Evolutionary conservation across 2,888 invertebrate species (phyloP).

Genomic region (Sisyra terminalis): DNA sequence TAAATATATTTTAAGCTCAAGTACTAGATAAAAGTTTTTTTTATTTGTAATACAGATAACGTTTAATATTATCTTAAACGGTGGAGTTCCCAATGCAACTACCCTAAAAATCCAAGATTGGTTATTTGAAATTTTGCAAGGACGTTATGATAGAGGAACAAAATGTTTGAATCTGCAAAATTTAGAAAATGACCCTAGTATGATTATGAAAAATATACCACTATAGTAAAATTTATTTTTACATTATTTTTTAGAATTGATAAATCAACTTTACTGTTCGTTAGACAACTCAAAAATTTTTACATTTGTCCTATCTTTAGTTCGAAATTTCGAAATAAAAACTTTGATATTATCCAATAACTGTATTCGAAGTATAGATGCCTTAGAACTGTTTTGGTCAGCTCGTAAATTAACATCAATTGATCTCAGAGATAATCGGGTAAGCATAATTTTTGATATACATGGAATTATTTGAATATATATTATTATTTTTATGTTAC

Average conservation of each 20-base stretch:
- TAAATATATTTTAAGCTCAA: conserved; percentile 5
- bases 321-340: conserved; percentile 17
- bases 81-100: conserved; percentile 11
- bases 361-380: conserved; percentile 20
- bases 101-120: conserved; percentile 30
- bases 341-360: conserved; percentile 20
- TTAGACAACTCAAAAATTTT: conserved; percentile 30
- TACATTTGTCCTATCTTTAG: conserved; percentile 26
- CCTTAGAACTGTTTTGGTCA: conserved; percentile 20
- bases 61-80: conserved; percentile 24
- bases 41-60: conserved; percentile 19
- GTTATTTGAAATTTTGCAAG: conserved; percentile 23
- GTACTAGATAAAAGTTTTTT: neutral
- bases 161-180: conserved; percentile 25
- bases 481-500: conserved; percentile 11
- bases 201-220: conserved; percentile 11
- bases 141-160: conserved; percentile 20
- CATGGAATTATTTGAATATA: too few relatives aligned
- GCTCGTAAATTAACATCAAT: conserved; percentile 11
- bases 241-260: conserved; percentile 7
- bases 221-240: neutral
- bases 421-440: conserved; percentile 20
- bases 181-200: conserved; percentile 28
- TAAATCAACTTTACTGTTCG: conserved; percentile 24
- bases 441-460: conserved; percentile 12